Base-by-base conservation (phyloP, 2,797 vertebrate genomes). In the Cossypha dichroa region DNA sequence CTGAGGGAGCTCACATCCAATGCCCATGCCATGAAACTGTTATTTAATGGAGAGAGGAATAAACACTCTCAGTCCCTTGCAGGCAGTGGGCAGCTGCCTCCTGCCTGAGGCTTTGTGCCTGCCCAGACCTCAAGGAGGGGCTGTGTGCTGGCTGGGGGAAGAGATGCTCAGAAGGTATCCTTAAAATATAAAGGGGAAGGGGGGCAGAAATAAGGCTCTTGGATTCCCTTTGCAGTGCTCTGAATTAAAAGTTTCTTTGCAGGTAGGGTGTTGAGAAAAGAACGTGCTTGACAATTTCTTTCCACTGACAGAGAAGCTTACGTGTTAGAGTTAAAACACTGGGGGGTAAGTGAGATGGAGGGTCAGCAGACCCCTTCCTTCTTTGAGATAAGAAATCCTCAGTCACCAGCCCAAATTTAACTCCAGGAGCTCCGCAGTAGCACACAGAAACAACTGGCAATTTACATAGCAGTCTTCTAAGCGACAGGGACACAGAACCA, bases 191-290 rank as follows among this genome's bases (percentile, higher is more conserved):
- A 43, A 68, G 10, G 6, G 23, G 36, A 75, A 86, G 3, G 2
- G 13, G 1, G 8, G 5, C 15, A 79, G 29, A 86, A 83, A 79
- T 5, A 6, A 7, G 12, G 29, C 20, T 92, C 48, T 20, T 63
- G 34, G 26, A 55, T 51, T 69, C 14, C 36, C 15, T 48, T 77
- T 2, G 2, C 28, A 36, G 22, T 21, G 31, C 33, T 58, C 77
- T 45, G 43, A 75, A 87, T 85, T 84, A 66, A 82, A 97, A 97
- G 95, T 95, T 97, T 96, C 60, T 88, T 89, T 87, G 66, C 55
- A 93, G 70, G 58, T 68, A 79, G 31, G 43, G 17, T 55, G 56
- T 38, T 46, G 51, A 70, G 83, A 73, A 81, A 52, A 72, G 55
- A 93, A 92, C 11, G 29, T 77, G 64, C 51, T 66, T 80, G 66